Evolutionary conservation across 2,113 vertebrate genomes (phyloP), one percentile per base, ranked within the genome.

Genomic region (Ranitomeya variabilis): DNA sequence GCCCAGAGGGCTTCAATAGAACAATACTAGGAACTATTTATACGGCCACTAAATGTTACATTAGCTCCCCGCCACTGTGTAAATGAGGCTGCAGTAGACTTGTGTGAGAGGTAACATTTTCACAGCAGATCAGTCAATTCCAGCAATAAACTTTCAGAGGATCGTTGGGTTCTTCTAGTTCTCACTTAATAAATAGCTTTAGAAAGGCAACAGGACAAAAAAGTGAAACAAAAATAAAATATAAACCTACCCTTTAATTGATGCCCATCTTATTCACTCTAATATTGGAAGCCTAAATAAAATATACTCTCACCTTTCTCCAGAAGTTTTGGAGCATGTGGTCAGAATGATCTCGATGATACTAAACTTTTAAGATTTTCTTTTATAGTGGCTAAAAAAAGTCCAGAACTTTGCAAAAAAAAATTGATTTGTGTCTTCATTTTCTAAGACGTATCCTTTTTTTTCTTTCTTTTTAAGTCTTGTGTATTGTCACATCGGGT

Each of bases 1-100:
- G 80, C 60, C 82, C 90, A 89, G 83, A 83, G 91, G 89, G 76
- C 89, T 90, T 71, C 80, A 80, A 84, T 69, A 85, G 78, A 66
- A 76, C 54, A 62, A 89, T 80, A 69, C 74, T 71, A 74, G 89
- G 73, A 91, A 23, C 90, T 90, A 91, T 59, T 90, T 86, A 80
- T 23, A 87, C 83, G 26, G 64, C 66, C 51, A 84, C 66, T 54
- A 84, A 84, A 84, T 84, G 67, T 84, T 84, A 84, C 52, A 84
- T 84, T 84, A 84, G 82, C 66, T 31, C 13, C 55, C 82, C 51
- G 18, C 37, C 60, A 67, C 16, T 19, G 64, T 12, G 37, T 45
- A 45, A 52, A 10, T 23, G n/a, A 71, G 54, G 54, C 78, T 81
- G 23, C 23, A 31, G 16, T 16, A 81, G 15, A 69, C 60, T 37